phyloP scores from a whole-genome alignment of 2,113 vertebrate species.

The Ciconia stormi region DNA sequence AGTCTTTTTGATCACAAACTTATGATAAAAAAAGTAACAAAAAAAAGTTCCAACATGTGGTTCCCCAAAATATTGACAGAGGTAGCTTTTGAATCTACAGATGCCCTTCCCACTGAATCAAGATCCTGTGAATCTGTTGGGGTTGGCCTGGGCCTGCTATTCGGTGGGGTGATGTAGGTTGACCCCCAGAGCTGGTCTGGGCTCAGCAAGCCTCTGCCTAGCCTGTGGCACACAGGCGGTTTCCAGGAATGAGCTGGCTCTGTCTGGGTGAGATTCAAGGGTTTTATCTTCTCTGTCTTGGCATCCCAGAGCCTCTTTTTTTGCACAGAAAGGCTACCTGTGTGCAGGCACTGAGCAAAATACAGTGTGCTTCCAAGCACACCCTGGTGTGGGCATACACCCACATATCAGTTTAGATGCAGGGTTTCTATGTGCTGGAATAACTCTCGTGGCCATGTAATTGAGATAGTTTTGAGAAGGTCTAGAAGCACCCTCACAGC shows the following conservation, averaged over 20 bases:
- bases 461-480: background rate
- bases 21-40: background rate
- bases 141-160: background rate
- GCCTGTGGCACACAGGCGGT: fast-evolving
- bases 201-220: background rate
- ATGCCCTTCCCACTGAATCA: background rate
- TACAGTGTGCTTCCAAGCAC: background rate
- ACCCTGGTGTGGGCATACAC: background rate
- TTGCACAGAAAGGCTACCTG: background rate
- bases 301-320: background rate
- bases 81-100: background rate
- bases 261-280: background rate
- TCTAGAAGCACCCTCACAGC: background rate
- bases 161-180: background rate
- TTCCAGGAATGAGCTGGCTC: background rate
- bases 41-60: background rate
- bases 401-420: too few relatives aligned
- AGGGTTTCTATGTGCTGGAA: background rate
- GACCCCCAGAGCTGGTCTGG: background rate
- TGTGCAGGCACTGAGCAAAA: background rate
- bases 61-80: background rate
- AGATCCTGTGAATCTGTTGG: background rate
- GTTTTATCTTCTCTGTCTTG: background rate
- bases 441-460: background rate
- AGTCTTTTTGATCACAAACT: background rate